phyloP scores from a whole-genome alignment of 2,797 vertebrate genomes.

The Bradypodion pumilum region DNA sequence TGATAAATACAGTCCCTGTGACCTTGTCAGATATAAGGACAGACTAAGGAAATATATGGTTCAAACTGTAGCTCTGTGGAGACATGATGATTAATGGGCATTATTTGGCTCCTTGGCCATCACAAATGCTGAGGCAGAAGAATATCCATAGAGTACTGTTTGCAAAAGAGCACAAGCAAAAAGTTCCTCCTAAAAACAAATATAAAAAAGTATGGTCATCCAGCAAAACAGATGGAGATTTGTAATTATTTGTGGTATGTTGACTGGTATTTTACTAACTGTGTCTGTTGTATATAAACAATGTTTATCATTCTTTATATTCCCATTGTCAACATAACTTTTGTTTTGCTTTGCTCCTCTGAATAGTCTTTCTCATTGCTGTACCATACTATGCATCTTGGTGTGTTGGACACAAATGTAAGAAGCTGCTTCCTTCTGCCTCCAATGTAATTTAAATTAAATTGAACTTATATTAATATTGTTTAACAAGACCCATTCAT shows the following conservation, averaged over 20 bases:
- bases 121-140: neutral
- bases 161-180: neutral
- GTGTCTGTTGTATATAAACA: neutral
- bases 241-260: neutral
- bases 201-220: neutral
- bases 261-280: neutral
- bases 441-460: conserved; percentile 1
- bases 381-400: neutral
- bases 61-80: neutral
- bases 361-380: neutral
- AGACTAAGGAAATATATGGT: neutral
- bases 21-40: neutral
- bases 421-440: neutral
- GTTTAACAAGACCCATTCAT: too few species aligned
- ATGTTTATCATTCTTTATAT: conserved; percentile 7
- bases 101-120: neutral
- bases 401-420: neutral
- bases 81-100: neutral
- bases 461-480: too few species aligned
- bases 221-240: conserved; percentile 18
- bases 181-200: neutral
- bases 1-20: neutral
- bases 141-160: neutral
- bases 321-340: neutral
- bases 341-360: neutral